Evolutionary conservation across 23 tunicate genomes (phyloP), one percentile per base, ranked within the genome.

Genomic region (Ciona savignyi): DNA sequence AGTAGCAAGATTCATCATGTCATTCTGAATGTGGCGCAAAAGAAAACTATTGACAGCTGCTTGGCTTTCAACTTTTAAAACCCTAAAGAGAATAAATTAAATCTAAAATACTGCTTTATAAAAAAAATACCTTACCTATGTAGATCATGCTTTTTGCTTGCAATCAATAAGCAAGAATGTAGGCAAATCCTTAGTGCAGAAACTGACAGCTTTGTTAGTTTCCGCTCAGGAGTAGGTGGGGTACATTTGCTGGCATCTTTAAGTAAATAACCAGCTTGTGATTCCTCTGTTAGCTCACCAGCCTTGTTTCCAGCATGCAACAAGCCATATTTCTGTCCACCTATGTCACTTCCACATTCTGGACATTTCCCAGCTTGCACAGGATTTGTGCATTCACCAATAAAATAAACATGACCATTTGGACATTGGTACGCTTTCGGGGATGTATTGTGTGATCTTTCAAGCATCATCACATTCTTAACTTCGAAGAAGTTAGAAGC

Each of bases 311-410:
- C 95, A 21, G 2, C 35, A 25, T 30, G 73, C 15, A 81, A 67
- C 31, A 33, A 22, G 11, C 73, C 78, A 33, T 73, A 56, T n/a
- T 27, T 32, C n/a, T 73, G 62, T 27, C 93, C 93, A 0, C 93
- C 93, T 48, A 86, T 87, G 32, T 74, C 64, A 24, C 68, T 64
- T 1, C 74, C 70, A 61, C 95, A 87, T 19, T 87, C 87, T 0
- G 86, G 86, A 35, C 95, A 87, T 25, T 29, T 64, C 6, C 87
- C 95, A 0, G 79, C 68, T 42, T 75, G 78, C 27, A 33, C 68
- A 15, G 95, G 83, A 28, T 76, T 79, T 0, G 81, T 80, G 33
- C 95, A 81, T 29, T 81, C 79, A 34, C 86, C 95, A 35, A 87
- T 76, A 25, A 84, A 69, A 66, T 87, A 87, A 6, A 81, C 29